Evolutionary conservation across 1,140 invertebrate species (phyloP).

Genomic region (Leptestheria dahalacensis): DNA sequence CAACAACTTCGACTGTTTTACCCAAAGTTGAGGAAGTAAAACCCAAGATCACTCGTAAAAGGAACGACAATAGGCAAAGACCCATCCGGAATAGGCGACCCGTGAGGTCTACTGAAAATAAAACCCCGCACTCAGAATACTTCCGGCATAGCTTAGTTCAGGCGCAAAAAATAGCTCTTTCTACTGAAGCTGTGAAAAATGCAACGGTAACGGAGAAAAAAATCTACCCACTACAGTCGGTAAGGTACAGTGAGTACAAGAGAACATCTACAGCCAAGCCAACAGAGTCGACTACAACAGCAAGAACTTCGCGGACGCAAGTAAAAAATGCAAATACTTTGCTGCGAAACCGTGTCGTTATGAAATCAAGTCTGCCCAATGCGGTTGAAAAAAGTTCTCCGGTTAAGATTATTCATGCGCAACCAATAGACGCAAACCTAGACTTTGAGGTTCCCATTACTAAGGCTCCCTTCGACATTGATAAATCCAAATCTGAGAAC

Average conservation of each 20-base stretch:
- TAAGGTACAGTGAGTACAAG: not conserved
- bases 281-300: not conserved
- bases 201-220: too few species aligned
- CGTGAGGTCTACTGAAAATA: not conserved
- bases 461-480: not conserved
- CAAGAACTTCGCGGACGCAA: not conserved
- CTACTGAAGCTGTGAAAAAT: too few species aligned
- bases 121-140: not conserved
- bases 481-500: not conserved
- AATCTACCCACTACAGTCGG: not conserved
- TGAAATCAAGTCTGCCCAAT: too few species aligned
- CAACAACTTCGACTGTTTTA: too few species aligned
- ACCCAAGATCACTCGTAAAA: not conserved
- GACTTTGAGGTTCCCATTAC: not conserved
- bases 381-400: not conserved
- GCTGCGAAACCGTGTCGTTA: too few species aligned
- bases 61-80: not conserved
- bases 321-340: too few species aligned
- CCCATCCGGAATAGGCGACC: not conserved
- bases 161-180: too few species aligned
- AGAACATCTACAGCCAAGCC: not conserved
- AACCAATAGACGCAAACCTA: not conserved
- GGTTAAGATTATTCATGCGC: not conserved
- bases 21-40: not conserved
- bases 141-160: too few species aligned